Base-by-base conservation (phyloP, 1,140 invertebrate species). In the Grapholita molesta region DNA sequence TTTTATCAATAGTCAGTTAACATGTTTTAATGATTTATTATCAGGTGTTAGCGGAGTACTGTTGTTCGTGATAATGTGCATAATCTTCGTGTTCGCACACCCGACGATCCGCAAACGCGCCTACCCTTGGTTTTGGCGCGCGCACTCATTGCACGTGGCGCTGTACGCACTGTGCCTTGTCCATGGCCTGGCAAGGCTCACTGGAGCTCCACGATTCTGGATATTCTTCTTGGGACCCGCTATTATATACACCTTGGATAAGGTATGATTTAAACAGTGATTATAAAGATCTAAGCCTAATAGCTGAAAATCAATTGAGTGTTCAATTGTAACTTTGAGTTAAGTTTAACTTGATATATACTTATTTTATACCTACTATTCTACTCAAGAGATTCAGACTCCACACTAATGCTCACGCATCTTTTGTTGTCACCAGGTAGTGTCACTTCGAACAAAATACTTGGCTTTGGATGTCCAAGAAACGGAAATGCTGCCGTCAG, bases 41-140 rank as follows among this genome's bases (percentile, higher is more conserved):
- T 5, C 89, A 97, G 98, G 98, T 70, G 88, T 99, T 8, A 99
- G 98, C 0, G 99, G 99, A n/a, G 96, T 99, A 0, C 77, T 98
- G 0, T 92, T 99, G 0, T 99, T 99, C 80, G 93, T 98, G 38
- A 95, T 99, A 21, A 98, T 99, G 95, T 97, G 96, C 78, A 96
- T 99, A 52, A 99, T 99, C 67, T 99, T 99, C 84, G 96, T 99
- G 0, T 99, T 99, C 86, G 98, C 99, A 0, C 98, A 99, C 88
- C 98, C 98, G 0, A 96, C 95, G 2, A 97, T 99, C 28, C 93
- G 99, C 2, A 97, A 98, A 82, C 96, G 97, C 78, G 98, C 98
- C 0, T 99, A 99, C 88, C 97, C 97, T 67, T 99, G 97, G 90
- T 99, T 99, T 91, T 99, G 99, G 97, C 95, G 96, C 12, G 97